phyloP scores from a whole-genome alignment of 2,113 vertebrate genomes.

The Sphyrna mokarran region DNA sequence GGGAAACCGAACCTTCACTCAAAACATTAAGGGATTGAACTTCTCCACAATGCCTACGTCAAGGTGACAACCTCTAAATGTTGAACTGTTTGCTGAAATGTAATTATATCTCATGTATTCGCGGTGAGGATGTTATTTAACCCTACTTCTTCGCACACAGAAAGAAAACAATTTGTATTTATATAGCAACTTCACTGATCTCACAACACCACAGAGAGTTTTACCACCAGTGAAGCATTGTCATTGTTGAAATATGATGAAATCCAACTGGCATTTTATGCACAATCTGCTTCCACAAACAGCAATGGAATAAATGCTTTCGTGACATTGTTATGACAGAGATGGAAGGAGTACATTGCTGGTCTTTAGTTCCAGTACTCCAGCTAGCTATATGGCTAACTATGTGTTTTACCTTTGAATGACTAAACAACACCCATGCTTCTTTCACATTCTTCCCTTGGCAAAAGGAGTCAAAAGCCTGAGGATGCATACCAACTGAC shows the following conservation, averaged over 20 bases:
- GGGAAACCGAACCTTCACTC: background rate
- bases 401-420: no score
- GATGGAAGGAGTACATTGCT: no score
- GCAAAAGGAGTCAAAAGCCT: no score
- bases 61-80: background rate
- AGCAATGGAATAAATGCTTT: background rate
- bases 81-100: background rate
- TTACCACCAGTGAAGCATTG: no score
- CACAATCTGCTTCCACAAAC: background rate
- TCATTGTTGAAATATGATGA: no score
- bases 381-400: no score
- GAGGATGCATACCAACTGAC: no score
- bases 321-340: background rate
- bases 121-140: background rate
- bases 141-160: background rate
- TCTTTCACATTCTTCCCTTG: no score
- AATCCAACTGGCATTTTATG: background rate
- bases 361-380: no score
- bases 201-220: background rate
- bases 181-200: background rate
- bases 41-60: background rate
- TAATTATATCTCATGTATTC: background rate
- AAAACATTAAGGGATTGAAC: conserved; percentile 7
- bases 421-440: no score
- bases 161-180: background rate